These are phyloP conservation scores for Acanthosepion esculentum DNA, from an alignment of 2,888 invertebrate genomes.

Conservation along the genomic window DNA sequence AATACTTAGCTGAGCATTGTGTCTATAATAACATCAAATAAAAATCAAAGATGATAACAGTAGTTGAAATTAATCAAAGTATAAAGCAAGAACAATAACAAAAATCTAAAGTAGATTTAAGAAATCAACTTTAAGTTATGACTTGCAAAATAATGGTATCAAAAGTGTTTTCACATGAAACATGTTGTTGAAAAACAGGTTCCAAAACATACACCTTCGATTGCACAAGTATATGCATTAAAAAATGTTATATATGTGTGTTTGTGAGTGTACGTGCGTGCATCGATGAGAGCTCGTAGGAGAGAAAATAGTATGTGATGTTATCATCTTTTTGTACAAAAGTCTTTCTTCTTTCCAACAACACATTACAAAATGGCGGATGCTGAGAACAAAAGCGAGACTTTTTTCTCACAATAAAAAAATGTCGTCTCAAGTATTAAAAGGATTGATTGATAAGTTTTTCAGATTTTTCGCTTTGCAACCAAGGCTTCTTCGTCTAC, in stretches of 20 bases:
- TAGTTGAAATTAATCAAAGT: too few species aligned
- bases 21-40: too few species aligned
- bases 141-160: too few species aligned
- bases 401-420: neutral
- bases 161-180: too few species aligned
- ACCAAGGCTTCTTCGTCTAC: neutral
- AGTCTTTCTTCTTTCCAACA: neutral
- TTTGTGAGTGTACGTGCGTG: neutral
- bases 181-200: too few species aligned
- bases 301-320: neutral
- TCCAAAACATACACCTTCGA: too few species aligned
- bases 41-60: too few species aligned
- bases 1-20: too few species aligned
- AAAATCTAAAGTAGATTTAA: too few species aligned
- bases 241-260: neutral
- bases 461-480: neutral
- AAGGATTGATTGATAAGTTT: constrained; percentile 33
- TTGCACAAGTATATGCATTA: too few species aligned
- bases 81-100: too few species aligned
- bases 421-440: neutral
- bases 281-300: neutral
- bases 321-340: neutral
- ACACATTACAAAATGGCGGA: constrained; percentile 21
- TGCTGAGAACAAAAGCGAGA: neutral
- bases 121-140: too few species aligned